Conservation (phyloP, 2,797 vertebrate species). For the Catostomus latipinnis region DNA sequence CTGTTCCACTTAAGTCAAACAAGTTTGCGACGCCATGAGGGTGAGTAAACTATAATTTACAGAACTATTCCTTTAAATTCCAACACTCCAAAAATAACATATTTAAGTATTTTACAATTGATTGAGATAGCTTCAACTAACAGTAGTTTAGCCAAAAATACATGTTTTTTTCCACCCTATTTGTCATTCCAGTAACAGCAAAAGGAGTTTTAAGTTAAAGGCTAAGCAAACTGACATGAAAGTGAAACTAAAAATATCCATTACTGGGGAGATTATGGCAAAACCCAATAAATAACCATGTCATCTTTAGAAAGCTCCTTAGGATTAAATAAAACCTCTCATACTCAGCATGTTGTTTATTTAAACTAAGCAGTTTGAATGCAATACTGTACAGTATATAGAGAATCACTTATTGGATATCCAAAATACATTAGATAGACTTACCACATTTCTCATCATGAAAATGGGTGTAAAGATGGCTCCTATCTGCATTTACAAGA, state of each 20-base stretch:
- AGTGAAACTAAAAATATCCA: constrained; percentile 39
- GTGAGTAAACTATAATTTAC: too few species aligned
- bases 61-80: too few species aligned
- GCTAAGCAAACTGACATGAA: constrained; percentile 12
- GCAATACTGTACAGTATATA: too few species aligned
- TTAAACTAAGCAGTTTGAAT: constrained; percentile 49
- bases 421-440: too few species aligned
- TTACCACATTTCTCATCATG: too few species aligned
- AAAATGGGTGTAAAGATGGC: too few species aligned
- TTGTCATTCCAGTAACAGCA: neutral
- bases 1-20: too few species aligned
- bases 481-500: too few species aligned
- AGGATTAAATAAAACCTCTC: constrained; percentile 65
- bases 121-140: neutral
- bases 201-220: neutral
- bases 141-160: neutral
- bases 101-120: too few species aligned
- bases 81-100: too few species aligned
- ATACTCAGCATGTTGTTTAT: constrained; percentile 61
- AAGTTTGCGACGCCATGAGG: too few species aligned
- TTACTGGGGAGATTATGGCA: constrained; percentile 48
- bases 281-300: constrained; percentile 58
- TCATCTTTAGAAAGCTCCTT: constrained; percentile 64
- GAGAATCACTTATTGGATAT: too few species aligned
- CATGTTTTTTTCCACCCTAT: neutral